These are phyloP conservation scores for Drosophila sordidula DNA, from an alignment of 2,888 invertebrate species.

Conservation along the genomic window DNA sequence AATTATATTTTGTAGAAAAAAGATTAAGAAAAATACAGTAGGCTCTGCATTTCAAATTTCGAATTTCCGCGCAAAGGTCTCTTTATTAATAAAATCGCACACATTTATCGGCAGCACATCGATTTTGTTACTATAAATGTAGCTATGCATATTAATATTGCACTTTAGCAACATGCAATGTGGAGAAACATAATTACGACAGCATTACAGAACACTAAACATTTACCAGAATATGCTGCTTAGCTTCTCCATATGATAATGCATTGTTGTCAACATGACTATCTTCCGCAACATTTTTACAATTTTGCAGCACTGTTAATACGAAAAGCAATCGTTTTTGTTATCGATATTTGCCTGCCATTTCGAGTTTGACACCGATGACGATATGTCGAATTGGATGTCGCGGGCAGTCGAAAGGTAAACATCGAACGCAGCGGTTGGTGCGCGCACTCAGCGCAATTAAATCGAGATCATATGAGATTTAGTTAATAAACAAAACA, in stretches of 20 bases:
- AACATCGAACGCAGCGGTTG: slow-evolving; percentile 43
- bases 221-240: neutral
- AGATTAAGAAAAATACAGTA: no score
- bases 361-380: slow-evolving; percentile 38
- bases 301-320: slow-evolving; percentile 23
- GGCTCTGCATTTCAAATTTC: neutral
- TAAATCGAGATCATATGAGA: slow-evolving; percentile 34
- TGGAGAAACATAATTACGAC: neutral
- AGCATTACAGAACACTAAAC: neutral
- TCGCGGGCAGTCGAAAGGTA: slow-evolving; percentile 51
- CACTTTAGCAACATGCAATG: neutral
- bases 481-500: slow-evolving; percentile 54
- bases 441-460: slow-evolving; percentile 44
- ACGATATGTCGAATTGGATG: slow-evolving; percentile 43
- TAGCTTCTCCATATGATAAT: neutral
- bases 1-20: neutral
- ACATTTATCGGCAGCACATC: neutral
- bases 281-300: slow-evolving; percentile 8
- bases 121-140: neutral
- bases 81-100: neutral
- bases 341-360: slow-evolving; percentile 30
- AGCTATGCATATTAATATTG: neutral
- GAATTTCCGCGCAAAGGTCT: neutral
- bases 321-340: slow-evolving; percentile 14
- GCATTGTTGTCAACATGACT: neutral